Evolutionary conservation across 2,888 invertebrate species (phyloP).

Genomic region (Scaptomyza reducta): DNA sequence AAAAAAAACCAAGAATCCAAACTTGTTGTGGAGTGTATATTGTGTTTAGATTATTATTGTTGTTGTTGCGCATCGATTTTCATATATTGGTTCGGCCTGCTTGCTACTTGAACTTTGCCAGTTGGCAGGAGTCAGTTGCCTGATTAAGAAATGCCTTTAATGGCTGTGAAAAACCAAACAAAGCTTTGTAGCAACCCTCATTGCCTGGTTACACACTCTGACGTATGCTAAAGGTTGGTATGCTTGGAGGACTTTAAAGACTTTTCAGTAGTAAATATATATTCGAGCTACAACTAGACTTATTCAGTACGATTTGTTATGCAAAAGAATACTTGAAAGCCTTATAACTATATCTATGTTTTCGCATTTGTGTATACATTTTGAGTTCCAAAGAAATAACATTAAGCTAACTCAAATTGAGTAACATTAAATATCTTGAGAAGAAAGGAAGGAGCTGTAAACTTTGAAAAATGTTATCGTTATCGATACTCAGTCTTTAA

Average conservation of each 20-base stretch:
- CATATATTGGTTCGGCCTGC: slow-evolving; percentile 49
- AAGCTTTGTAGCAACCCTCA: slow-evolving; percentile 40
- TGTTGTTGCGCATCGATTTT: slow-evolving; percentile 56
- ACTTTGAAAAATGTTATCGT: too few species aligned
- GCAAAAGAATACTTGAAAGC: neutral
- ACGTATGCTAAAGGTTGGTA: neutral
- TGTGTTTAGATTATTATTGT: slow-evolving; percentile 41
- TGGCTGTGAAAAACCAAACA: slow-evolving; percentile 37
- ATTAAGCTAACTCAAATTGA: too few species aligned
- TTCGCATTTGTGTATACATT: too few species aligned
- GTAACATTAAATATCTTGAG: neutral
- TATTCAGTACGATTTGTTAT: neutral
- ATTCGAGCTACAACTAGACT: neutral
- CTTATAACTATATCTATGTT: too few species aligned
- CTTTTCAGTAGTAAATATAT: too few species aligned
- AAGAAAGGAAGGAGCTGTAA: too few species aligned
- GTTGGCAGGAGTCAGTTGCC: slow-evolving; percentile 44
- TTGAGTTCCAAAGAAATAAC: too few species aligned
- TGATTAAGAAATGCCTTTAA: slow-evolving; percentile 58
- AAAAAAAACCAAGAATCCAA: slow-evolving; percentile 19
- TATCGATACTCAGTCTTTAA: too few species aligned
- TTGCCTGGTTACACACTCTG: slow-evolving; percentile 30
- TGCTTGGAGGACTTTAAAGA: neutral
- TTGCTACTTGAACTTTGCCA: slow-evolving; percentile 55
- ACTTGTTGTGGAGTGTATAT: slow-evolving; percentile 53